These are phyloP conservation scores for Drosophila parthenogenetica DNA, from an alignment of 2,888 invertebrate genomes.

Conservation along the genomic window DNA sequence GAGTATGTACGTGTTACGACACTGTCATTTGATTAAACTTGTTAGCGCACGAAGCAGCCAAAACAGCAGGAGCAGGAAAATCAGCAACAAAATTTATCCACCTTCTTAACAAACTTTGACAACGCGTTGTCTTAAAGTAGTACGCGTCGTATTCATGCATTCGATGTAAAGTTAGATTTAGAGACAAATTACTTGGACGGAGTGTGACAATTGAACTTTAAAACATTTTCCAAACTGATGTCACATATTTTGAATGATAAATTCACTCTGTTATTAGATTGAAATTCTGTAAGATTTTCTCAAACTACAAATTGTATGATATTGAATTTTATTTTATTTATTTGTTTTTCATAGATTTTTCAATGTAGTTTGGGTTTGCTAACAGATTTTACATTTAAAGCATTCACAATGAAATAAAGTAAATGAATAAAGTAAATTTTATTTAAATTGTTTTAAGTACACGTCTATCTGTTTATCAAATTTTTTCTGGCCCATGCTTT, in stretches of 20 bases:
- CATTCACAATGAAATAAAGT: too few relatives aligned
- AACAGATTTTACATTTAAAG: too few relatives aligned
- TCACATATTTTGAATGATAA: too few relatives aligned
- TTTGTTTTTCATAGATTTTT: too few relatives aligned
- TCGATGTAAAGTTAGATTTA: conserved; percentile 23
- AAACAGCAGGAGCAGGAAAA: conserved; percentile 10
- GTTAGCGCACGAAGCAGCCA: conserved; percentile 58
- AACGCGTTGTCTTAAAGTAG: conserved; percentile 50
- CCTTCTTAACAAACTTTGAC: conserved; percentile 50
- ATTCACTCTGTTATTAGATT: too few relatives aligned
- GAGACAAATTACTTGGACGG: conserved; percentile 17
- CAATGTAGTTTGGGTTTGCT: too few relatives aligned
- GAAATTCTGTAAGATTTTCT: too few relatives aligned
- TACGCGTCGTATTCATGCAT: conserved; percentile 29
- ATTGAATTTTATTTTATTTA: too few relatives aligned
- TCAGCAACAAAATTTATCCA: conserved; percentile 43
- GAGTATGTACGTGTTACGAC: conserved; percentile 76
- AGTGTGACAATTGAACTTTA: conserved; percentile 30
- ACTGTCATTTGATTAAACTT: conserved; percentile 81
- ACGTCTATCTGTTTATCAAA: not conserved
- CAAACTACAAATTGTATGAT: too few relatives aligned
- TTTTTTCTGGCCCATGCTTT: not conserved
- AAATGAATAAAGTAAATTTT: too few relatives aligned
- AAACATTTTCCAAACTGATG: conserved; percentile 3
- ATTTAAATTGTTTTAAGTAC: too few relatives aligned